Base-by-base conservation (phyloP, 2,797 vertebrate genomes). In the Gobionotothen gibberifrons region DNA sequence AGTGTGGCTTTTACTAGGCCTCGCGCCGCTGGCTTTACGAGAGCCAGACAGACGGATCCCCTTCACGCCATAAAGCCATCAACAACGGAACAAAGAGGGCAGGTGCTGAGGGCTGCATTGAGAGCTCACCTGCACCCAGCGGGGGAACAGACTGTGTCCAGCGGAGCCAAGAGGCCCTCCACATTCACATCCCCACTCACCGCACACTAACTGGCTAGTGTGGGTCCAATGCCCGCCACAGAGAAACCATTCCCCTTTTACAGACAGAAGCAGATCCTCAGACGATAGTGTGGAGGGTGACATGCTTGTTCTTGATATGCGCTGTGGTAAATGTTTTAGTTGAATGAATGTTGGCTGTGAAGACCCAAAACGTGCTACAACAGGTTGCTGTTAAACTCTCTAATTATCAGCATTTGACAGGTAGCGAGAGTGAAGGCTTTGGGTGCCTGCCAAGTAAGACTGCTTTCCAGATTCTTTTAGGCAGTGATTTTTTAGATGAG, bases 81-180 rank as follows among this genome's bases (percentile, higher is more conserved):
- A 93, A 92, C 90, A 85, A 87, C 87, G 81, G 79, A 92, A 94
- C 93, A 95, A 95, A 94, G 92, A 87, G 85, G 91, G 91, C 94
- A 94, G 94, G 93, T 94, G 94, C 91, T 89, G 87, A 89, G 88
- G 91, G 85, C 85, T 86, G 89, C 85, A 90, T 94, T 90, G 89
- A 94, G 91, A 87, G 92, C 92, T 95, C 94, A 95, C 94, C 94
- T 95, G 94, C 94, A 90, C 93, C 85, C 94, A 90, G 93, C 86
- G 47, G 92, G 90, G 87, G 87, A 83, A 87, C 85, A 74, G 72
- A 73, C 89, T 81, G 83, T 84, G 87, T 89, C 90, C 93, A 93
- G 83, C 88, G 79, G 75, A 86, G 86, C 89, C 90, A 92, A 93
- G 92, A 93, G 90, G 85, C 85, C 87, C 92, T 93, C 85, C 82